These are phyloP conservation scores for Trochalopteron elliotii DNA, from an alignment of 2,113 vertebrate species.

Conservation along the genomic window DNA sequence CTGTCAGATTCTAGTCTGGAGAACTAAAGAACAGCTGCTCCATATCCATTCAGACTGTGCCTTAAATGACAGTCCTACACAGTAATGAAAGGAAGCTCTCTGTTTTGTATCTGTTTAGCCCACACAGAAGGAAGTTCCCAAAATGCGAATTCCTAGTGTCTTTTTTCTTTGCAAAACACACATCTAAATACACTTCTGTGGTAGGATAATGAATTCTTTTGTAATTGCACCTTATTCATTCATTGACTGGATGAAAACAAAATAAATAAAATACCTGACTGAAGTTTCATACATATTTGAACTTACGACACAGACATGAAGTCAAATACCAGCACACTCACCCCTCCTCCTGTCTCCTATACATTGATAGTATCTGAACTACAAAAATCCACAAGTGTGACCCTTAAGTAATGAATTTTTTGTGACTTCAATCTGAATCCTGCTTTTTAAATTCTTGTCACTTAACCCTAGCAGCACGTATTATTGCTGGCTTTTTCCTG, in stretches of 20 bases:
- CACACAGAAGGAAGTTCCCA: slow-evolving; percentile 7
- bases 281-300: not conserved
- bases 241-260: not conserved
- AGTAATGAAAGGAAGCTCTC: not conserved
- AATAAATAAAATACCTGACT: not conserved
- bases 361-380: not conserved
- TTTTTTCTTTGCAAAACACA: not conserved
- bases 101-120: slow-evolving; percentile 16
- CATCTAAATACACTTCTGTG: not conserved
- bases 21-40: not conserved
- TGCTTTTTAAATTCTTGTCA: not conserved
- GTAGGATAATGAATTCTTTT: not conserved
- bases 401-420: not conserved
- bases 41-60: not conserved
- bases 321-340: not conserved
- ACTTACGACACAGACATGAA: not conserved
- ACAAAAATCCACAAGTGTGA: not conserved
- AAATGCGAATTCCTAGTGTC: not conserved
- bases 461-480: not conserved
- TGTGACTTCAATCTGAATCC: not conserved
- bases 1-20: not conserved
- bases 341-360: rapidly evolving
- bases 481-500: not conserved
- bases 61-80: not conserved
- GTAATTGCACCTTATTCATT: not conserved